Conservation (phyloP, 2,888 invertebrate genomes). For the Arrhopalites spinosus region DNA sequence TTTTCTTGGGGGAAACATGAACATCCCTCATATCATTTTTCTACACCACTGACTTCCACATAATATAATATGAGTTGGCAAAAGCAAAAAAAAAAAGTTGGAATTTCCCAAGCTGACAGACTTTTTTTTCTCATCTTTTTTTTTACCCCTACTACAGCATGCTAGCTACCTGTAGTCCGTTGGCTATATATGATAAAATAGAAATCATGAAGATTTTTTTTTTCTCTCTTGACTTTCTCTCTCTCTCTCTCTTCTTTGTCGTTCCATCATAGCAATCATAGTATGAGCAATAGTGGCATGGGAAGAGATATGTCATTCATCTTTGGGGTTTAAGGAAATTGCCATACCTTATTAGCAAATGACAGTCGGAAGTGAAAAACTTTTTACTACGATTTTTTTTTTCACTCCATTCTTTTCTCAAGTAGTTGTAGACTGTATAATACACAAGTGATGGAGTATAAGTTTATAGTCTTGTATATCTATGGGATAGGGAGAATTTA, state of each 20-base stretch:
- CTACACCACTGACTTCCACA: constrained; percentile 46
- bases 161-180: constrained; percentile 14
- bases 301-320: constrained; percentile 55
- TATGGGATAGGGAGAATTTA: background rate
- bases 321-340: constrained; percentile 51
- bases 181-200: constrained; percentile 40
- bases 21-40: constrained; percentile 52
- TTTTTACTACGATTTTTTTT: constrained; percentile 29
- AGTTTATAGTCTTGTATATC: background rate
- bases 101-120: constrained; percentile 37
- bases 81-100: constrained; percentile 29
- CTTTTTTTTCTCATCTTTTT: constrained; percentile 16
- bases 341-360: constrained; percentile 53
- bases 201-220: constrained; percentile 50
- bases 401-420: background rate
- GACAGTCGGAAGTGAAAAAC: constrained; percentile 48
- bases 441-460: background rate
- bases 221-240: background rate
- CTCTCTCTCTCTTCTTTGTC: too few relatives aligned
- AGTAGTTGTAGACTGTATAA: background rate
- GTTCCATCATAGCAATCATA: constrained; percentile 31
- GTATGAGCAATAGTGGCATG: constrained; percentile 5
- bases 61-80: constrained; percentile 7
- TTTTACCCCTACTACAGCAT: background rate
- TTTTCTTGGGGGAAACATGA: constrained; percentile 46